phyloP scores from a whole-genome alignment of 2,113 vertebrate species.

The Proteles cristata region DNA sequence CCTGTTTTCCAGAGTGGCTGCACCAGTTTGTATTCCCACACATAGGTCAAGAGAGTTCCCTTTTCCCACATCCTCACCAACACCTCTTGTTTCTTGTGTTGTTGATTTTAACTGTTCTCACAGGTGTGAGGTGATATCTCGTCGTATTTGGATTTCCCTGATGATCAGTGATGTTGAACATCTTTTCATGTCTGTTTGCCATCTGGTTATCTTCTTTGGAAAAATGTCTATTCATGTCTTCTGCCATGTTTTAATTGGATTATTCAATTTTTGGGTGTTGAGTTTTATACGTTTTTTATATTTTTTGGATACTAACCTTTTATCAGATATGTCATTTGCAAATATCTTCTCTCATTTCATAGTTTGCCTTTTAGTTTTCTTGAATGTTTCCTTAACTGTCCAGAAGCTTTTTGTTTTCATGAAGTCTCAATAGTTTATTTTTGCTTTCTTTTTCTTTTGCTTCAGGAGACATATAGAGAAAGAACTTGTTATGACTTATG shows the following conservation, averaged over 20 bases:
- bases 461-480: neutral
- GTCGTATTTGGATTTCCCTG: neutral
- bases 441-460: neutral
- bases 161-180: neutral
- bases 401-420: neutral
- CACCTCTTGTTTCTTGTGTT: neutral
- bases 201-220: neutral
- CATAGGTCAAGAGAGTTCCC: neutral
- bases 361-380: neutral
- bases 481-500: neutral
- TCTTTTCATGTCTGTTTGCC: neutral
- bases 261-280: neutral
- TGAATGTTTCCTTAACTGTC: neutral
- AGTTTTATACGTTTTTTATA: neutral
- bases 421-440: neutral
- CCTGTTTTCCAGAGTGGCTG: neutral
- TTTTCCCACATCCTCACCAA: neutral
- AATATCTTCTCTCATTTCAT: neutral
- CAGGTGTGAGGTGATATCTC: neutral
- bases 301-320: neutral
- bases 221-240: neutral
- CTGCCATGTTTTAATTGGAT: neutral
- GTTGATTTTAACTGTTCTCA: neutral
- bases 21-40: neutral
- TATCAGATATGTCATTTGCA: neutral